Evolutionary conservation across 2,113 vertebrate genomes (phyloP).

Genomic region (Odobenus rosmarus): DNA sequence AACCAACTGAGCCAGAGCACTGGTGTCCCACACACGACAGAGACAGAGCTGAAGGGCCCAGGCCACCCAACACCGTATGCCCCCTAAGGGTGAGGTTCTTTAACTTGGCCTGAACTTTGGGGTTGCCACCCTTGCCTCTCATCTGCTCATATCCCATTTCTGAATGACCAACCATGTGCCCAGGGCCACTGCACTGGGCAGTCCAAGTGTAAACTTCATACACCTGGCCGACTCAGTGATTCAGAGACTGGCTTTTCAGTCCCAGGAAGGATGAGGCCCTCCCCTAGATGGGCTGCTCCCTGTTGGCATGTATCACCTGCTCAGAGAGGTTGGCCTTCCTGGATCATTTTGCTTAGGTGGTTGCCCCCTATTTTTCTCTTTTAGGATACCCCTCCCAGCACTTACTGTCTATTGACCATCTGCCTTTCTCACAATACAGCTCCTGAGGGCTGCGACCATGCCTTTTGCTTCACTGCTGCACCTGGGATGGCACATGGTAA

Average conservation of each 20-base stretch:
- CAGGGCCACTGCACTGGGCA: background rate
- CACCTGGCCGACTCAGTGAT: rapidly evolving
- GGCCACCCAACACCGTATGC: rapidly evolving
- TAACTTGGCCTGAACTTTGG: background rate
- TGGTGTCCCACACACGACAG: background rate
- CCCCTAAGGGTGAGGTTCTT: background rate
- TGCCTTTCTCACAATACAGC: background rate
- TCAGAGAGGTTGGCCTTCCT: background rate
- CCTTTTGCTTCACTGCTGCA: background rate
- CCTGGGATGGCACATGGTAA: background rate
- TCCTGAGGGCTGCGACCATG: background rate
- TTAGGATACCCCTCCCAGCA: background rate
- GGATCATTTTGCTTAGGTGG: no score
- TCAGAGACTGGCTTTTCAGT: background rate
- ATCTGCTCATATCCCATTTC: background rate
- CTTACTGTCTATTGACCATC: no score
- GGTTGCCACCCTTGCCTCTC: background rate
- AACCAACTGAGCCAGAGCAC: rapidly evolving
- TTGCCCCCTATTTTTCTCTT: background rate
- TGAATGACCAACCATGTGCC: background rate
- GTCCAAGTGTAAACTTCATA: background rate
- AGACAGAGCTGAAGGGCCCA: background rate
- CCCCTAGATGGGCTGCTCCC: background rate
- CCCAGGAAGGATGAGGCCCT: background rate
- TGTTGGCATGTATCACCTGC: rapidly evolving